Base-by-base conservation (phyloP, 1,140 invertebrate genomes). In the Leucophenga varia region DNA sequence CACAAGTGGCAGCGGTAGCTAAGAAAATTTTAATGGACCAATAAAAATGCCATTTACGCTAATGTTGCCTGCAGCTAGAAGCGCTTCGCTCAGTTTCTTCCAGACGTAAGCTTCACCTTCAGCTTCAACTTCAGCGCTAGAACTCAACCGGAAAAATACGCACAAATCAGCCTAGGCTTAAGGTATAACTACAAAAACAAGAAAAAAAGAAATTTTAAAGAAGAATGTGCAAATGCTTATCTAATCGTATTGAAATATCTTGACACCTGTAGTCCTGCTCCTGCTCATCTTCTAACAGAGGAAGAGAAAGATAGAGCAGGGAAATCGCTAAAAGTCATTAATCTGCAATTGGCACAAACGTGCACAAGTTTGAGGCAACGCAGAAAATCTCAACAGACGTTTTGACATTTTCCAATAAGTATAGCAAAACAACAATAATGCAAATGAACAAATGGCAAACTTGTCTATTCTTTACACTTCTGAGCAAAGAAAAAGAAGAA, bases 191-290 rank as follows among this genome's bases (percentile, higher is more conserved):
- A 13, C 21, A 44, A 63, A 67, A 67, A 67, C 56, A 67, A 67
- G 63, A 68, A 58, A 50, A 59, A 68, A 68, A 67, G 64, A 68
- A 67, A 65, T 59, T 64, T 67, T 68, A 67, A 67, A 64, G 63
- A 64, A 65, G 67, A 67, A 67, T 47, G 58, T 54, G 53, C 54
- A 65, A 65, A 65, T 65, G 63, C 65, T 67, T 67, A 67, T 67
- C 63, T 67, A 67, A 67, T 67, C 63, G 67, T 59, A 59, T 64
- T 51, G 54, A 67, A 67, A 63, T 67, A 67, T 67, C 59, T 57
- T 63, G 63, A 67, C 63, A 67, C 63, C 63, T 67, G 63, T 63
- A 57, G 13, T 34, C 54, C 54, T 57, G 50, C 48, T 43, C 47
- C 51, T 48, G 54, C 47, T 43, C n/a, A 34, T 16, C 31, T 9